These are phyloP conservation scores for Sebastes diaconus DNA, from an alignment of 2,797 vertebrate species.

Conservation along the genomic window DNA sequence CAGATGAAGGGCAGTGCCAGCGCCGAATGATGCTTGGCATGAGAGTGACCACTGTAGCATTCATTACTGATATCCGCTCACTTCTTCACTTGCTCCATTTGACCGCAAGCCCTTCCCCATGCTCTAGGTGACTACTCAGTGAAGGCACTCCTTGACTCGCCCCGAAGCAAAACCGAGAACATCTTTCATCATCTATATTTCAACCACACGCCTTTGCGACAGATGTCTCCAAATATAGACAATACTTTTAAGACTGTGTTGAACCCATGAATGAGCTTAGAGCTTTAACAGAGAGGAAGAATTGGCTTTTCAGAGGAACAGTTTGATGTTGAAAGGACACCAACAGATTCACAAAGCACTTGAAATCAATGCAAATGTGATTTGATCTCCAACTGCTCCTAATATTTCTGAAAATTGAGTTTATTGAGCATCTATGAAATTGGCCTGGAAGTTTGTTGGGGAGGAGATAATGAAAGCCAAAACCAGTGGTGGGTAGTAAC, in stretches of 20 bases:
- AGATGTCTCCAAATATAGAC: slow-evolving; percentile 31
- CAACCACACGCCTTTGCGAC: slow-evolving; percentile 14
- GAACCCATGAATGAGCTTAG: not conserved
- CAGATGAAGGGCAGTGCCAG: slow-evolving; percentile 37
- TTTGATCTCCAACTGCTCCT: slow-evolving; percentile 12
- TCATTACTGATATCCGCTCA: slow-evolving; percentile 34
- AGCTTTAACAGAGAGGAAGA: not conserved
- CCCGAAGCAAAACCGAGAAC: slow-evolving; percentile 24
- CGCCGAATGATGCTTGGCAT: slow-evolving; percentile 42
- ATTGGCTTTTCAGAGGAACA: not conserved
- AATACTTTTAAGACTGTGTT: not conserved
- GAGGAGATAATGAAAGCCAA: not conserved
- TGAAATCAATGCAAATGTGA: slow-evolving; percentile 38
- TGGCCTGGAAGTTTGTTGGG: not conserved
- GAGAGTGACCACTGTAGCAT: slow-evolving; percentile 54
- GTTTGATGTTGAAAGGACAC: not conserved
- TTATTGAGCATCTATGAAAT: slow-evolving; percentile 12
- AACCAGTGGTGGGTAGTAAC: not conserved
- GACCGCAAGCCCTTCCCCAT: slow-evolving; percentile 11
- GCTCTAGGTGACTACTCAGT: slow-evolving; percentile 16
- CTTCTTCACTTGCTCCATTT: slow-evolving; percentile 21
- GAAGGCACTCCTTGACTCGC: slow-evolving; percentile 21
- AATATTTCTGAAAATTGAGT: slow-evolving; percentile 4
- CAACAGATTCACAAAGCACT: slow-evolving; percentile 10
- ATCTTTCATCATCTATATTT: slow-evolving; percentile 27